These are phyloP conservation scores for Cryptotis parvus DNA, from an alignment of 2,113 vertebrate species.

Conservation along the genomic window DNA sequence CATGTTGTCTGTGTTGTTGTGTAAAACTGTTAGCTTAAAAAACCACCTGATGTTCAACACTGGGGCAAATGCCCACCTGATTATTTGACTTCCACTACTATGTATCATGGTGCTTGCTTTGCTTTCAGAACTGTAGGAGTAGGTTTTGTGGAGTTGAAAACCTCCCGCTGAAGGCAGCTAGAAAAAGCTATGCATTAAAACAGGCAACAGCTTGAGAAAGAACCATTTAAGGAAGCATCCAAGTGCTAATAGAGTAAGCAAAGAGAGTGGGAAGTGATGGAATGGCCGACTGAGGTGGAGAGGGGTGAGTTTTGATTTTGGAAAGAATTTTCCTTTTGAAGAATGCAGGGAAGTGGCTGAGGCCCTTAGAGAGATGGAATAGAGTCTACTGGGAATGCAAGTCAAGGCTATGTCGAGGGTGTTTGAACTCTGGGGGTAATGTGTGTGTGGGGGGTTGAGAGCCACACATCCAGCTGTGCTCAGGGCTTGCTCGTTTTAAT, in stretches of 20 bases:
- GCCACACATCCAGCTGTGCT: too few relatives aligned
- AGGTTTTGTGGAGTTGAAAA: too few relatives aligned
- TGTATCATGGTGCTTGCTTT: not conserved
- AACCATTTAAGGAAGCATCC: not conserved
- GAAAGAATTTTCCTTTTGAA: not conserved
- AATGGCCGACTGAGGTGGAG: not conserved
- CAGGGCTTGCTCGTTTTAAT: too few relatives aligned
- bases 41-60: slow-evolving; percentile 25
- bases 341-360: not conserved
- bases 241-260: not conserved
- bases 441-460: too few relatives aligned
- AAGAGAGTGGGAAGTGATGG: not conserved
- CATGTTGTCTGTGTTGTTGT: slow-evolving; percentile 30
- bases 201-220: not conserved
- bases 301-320: not conserved
- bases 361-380: not conserved
- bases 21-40: slow-evolving; percentile 57
- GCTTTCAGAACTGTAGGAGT: not conserved
- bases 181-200: not conserved
- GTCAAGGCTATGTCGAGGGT: not conserved
- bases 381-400: not conserved
- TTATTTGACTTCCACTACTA: not conserved
- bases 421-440: not conserved
- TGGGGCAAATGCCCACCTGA: not conserved
- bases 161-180: not conserved